Base-by-base conservation (phyloP, 2,888 invertebrate genomes). In the Homarus gammarus region DNA sequence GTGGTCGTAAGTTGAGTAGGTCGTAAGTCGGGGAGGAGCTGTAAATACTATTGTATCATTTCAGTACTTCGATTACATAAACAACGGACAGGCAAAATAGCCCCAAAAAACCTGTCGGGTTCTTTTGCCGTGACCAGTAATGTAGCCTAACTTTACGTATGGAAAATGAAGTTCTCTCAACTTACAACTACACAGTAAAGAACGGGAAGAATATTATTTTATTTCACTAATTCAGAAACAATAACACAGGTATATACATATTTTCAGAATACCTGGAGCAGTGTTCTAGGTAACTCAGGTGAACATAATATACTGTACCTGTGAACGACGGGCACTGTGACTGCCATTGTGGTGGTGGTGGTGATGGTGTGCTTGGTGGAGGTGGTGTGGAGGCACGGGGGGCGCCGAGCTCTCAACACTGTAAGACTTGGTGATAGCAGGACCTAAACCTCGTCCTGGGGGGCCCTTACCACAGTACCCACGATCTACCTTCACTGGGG, bases 401-500 rank as follows among this genome's bases (percentile, higher is more conserved):
- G 87, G 86, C 64, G 88, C 84, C 0, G 87, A 70, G 12, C 81
- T 83, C 49, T 90, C 90, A n/a, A 88, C 38, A 64, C 90, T 90
- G 73, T 90, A 88, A n/a, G 90, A 51, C 40, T 90, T 90, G 84
- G 84, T 88, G 27, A 88, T 86, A 49, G 72, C 88, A n/a, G 56
- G 38, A 2, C 86, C 83, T 36, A 68, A 31, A 36, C 84, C 79
- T 73, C 88, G 64, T 33, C 87, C 70, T 27, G 90, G 88, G 36
- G 84, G 88, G 8, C 90, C 90, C 40, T 84, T 84, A 6, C 90
- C 88, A 61, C 87, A 79, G 70, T 90, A 90, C 22, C 70, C 79
- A 2, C 90, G 82, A 49, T 90, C 90, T 1, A 79, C 84, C 87
- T 90, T 90, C 90, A 88, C 84, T 22, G 87, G 81, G n/a, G 90